Conservation (phyloP, 1,140 invertebrate species). For the Capitella teleta region DNA sequence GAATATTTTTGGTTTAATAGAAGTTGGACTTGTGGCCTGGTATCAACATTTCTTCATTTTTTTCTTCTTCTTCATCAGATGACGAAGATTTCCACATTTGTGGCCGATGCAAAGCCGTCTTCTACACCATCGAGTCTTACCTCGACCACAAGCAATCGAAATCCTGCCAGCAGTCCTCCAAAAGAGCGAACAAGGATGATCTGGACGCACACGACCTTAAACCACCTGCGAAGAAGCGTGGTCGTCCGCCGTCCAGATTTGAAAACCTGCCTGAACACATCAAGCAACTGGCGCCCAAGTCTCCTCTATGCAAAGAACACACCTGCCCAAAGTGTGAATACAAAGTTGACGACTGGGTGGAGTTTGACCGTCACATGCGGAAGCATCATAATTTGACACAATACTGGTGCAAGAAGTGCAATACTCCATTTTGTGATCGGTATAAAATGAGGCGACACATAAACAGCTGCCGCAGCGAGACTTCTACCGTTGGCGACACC, state of each 20-base stretch:
- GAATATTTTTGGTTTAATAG: no score
- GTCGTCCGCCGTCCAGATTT: neutral
- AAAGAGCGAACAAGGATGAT: neutral
- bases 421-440: conserved; percentile 1
- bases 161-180: conserved; percentile 2
- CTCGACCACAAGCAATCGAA: conserved; percentile 8
- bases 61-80: neutral
- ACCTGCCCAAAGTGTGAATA: conserved; percentile 46
- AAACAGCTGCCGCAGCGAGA: neutral
- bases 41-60: neutral
- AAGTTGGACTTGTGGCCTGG: no score
- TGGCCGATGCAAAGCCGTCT: conserved; percentile 7
- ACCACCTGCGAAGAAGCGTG: neutral
- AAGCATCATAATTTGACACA: neutral
- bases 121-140: conserved; percentile 4
- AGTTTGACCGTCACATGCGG: conserved; percentile 5
- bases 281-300: neutral
- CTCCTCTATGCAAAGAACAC: neutral
- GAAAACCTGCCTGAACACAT: neutral
- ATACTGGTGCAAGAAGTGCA: conserved; percentile 1
- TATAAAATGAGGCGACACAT: conserved; percentile 7
- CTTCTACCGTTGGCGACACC: neutral
- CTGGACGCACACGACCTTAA: neutral
- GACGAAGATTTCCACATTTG: conserved; percentile 11
- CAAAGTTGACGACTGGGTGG: conserved; percentile 5